Conservation (phyloP, 64 coral and sea anemone genomes). For the Catalaphyllia jardinei region DNA sequence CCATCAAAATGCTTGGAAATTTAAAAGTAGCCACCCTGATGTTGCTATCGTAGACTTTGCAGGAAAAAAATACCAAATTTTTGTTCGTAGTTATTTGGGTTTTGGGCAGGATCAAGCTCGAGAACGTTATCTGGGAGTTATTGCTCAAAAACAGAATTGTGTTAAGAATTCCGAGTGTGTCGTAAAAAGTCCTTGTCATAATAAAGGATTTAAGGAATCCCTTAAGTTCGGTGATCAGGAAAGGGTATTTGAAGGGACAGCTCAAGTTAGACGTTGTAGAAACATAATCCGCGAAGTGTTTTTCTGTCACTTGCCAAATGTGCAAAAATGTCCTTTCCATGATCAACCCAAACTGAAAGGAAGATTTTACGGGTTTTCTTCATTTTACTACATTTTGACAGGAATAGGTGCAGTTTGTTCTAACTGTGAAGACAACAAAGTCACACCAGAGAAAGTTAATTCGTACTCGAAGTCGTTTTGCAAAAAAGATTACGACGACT, state of each 20-base stretch:
- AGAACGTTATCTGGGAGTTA: background rate
- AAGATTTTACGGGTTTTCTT: conserved; percentile 17
- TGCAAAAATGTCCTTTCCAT: background rate
- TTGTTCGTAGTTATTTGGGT: conserved; percentile 45
- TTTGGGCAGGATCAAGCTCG: conserved; percentile 32
- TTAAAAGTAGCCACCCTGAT: background rate
- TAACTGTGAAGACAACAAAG: background rate
- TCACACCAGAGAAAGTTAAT: background rate
- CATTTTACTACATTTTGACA: conserved; percentile 20
- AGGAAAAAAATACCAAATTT: conserved; percentile 4
- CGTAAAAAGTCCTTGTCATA: conserved; percentile 50
- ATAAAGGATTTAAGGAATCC: conserved; percentile 9
- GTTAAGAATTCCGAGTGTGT: background rate
- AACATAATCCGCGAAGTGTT: background rate
- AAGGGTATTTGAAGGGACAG: conserved; percentile 8
- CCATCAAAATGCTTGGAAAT: conserved; percentile 35
- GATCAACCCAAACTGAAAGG: conserved; percentile 38
- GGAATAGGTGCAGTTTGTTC: conserved; percentile 4
- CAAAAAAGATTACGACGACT: background rate
- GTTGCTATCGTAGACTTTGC: background rate
- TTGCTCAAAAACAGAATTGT: background rate
- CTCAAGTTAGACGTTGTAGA: background rate
- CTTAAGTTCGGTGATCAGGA: conserved; percentile 2
- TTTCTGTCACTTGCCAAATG: conserved; percentile 14
- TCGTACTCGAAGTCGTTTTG: background rate